Evolutionary conservation across 2,113 vertebrate genomes (phyloP), one percentile per base, ranked within the genome.

Genomic region (Oxyura jamaicensis): DNA sequence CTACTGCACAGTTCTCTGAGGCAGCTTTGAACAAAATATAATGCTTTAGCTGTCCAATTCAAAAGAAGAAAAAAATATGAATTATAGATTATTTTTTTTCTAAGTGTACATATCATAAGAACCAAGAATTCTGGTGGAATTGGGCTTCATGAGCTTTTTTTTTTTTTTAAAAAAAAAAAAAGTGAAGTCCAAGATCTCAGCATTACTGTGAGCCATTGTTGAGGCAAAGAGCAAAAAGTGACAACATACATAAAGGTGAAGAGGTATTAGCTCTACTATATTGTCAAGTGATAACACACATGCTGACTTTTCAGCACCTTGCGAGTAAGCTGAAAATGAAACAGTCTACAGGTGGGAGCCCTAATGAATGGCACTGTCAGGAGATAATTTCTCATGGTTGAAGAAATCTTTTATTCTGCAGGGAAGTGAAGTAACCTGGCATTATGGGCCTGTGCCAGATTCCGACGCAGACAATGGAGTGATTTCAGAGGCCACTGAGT

Each of bases 281-380:
- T 96, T 96, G 91, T 91, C 74, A 94, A 95, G 95, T 95, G 96
- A 95, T 96, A 94, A 96, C 92, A 96, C 95, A 93, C 86, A 83
- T 0, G 2, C 96, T 93, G 92, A 75, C 92, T 94, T 96, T 96
- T 96, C 95, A 96, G 86, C 95, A 92, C 93, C 80, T 93, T 88
- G 66, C 4, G 7, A 95, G 93, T 62, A 92, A 95, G 92, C 91
- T 88, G 88, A 86, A 96, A 96, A 97, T 96, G 92, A 96, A 93
- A 91, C 80, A 96, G 93, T 78, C 93, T 96, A 90, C 92, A 97
- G 95, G 95, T 95, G 95, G 95, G 90, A 93, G 80, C 88, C 66
- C 81, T 83, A 84, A 89, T 91, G 93, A 96, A 94, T 88, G 75
- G 86, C 83, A 69, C 74, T 87, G 83, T 80, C 66, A 79, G 92